Conservation (phyloP, 2,797 vertebrate species). For the Carcharodon carcharias region DNA sequence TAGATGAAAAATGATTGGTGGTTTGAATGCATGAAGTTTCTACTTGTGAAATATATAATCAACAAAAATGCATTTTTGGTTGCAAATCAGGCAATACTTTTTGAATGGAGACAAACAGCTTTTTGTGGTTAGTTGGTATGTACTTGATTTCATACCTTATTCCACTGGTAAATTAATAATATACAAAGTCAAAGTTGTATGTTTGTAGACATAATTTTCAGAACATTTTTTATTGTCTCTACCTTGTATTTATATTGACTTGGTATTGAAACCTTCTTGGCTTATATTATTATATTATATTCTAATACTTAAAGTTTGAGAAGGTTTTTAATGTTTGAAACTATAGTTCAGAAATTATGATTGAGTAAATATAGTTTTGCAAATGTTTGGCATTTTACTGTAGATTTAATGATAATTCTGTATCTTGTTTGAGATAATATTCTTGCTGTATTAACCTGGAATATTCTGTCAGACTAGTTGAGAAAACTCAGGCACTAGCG, state of each 20-base stretch:
- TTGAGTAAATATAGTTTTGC: neutral
- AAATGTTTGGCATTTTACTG: neutral
- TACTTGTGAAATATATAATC: neutral
- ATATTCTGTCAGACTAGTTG: neutral
- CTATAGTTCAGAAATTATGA: neutral
- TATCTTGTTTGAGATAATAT: neutral
- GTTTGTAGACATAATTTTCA: neutral
- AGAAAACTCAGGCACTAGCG: neutral
- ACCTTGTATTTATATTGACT: neutral
- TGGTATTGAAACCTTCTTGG: slow-evolving; percentile 1
- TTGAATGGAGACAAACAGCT: neutral
- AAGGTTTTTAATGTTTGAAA: slow-evolving; percentile 2
- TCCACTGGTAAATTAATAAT: neutral
- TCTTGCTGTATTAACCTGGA: neutral
- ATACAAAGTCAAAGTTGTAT: neutral
- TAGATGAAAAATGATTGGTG: neutral
- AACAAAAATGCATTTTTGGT: neutral
- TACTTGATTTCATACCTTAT: neutral
- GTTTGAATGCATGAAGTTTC: neutral
- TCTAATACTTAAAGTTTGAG: neutral
- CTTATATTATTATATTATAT: neutral
- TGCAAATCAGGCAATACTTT: neutral
- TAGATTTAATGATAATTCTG: neutral
- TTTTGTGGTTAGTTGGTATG: neutral
- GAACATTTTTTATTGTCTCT: neutral